Base-by-base conservation (phyloP, 2,888 invertebrate genomes). In the Steromphala cineraria region DNA sequence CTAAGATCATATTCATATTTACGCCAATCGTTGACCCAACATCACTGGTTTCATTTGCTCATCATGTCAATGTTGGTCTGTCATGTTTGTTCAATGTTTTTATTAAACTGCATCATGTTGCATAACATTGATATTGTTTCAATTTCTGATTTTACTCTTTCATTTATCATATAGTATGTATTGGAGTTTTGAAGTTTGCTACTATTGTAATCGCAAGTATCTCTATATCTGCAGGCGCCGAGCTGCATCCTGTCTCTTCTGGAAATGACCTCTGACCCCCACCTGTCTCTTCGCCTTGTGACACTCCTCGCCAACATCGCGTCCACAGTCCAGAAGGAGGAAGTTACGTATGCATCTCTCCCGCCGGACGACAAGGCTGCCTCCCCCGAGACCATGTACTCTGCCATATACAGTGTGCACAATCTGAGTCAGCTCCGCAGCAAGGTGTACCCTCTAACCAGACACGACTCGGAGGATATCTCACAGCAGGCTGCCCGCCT, bases 351-450 rank as follows among this genome's bases (percentile, higher is more conserved):
- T 13, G 90, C 93, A 40, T 94, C 94, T 84, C 92, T 95, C 15
- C 95, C 95, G 19, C 90, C 94, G 0, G 94, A 94, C 84, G 94
- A 94, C 82, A 95, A 94, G 87, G 95, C 95, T 8, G 93, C 95
- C 19, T 94, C 94, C 7, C 94, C 95, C 4, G 95, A 95, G 85
- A 95, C 95, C 36, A 94, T 95, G 93, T 94, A 93, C 84, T 86
- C 89, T 1, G 90, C 89, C 1, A 79, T 93, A 17, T 89, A 89
- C 80, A 90, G 92, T 10, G 82, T 88, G 24, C 85, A 87, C 74
- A 85, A 81, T 74, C 75, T 87, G 0, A 86, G 83, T 1, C 84
- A 86, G 17, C 81, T 92, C 62, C 89, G 90, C 67, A 91, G 89
- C 79, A 91, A 92, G 84, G 89, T 92, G 31, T 92, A 91, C 81